Percentiles rank a stretch among this genome's conserved stretches.
phyloP scores from a whole-genome alignment of 2,888 invertebrate species.

The Drosophila quinaria region DNA sequence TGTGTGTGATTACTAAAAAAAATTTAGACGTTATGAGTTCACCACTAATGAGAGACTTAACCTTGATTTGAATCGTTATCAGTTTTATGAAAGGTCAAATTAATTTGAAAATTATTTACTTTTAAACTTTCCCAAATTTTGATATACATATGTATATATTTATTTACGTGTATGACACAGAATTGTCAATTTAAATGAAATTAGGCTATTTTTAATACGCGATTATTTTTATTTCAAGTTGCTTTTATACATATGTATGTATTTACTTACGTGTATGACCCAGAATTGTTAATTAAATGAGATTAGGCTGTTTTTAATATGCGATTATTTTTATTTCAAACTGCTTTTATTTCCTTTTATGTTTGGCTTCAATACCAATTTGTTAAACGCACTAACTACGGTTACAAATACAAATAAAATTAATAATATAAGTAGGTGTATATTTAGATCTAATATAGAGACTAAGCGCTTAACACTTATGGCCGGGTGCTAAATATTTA shows the following conservation, averaged over 20 bases:
- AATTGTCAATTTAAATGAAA: not conserved
- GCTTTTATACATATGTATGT: constrained; percentile 31
- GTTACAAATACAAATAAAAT: constrained; percentile 38
- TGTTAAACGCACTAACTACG: constrained; percentile 57
- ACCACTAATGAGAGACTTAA: not conserved
- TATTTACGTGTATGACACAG: not conserved
- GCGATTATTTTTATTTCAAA: constrained; percentile 37
- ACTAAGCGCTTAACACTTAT: constrained; percentile 53
- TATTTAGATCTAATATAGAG: constrained; percentile 19
- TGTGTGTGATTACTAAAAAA: too few relatives aligned
- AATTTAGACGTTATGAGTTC: too few relatives aligned
- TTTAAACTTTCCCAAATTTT: not conserved
- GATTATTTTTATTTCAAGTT: constrained; percentile 39
- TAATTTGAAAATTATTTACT: not conserved
- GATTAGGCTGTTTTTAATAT: not conserved
- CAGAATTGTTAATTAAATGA: not conserved
- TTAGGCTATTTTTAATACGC: not conserved
- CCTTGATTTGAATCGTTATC: not conserved
- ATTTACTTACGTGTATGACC: not conserved
- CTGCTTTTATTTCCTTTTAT: constrained; percentile 32
- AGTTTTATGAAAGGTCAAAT: not conserved
- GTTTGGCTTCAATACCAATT: constrained; percentile 47
- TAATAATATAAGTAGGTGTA: constrained; percentile 23
- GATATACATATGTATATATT: not conserved
- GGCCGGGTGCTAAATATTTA: constrained; percentile 48